Base-by-base conservation (phyloP, 2,888 invertebrate species). In the Rhimphoctona megacephalus region DNA sequence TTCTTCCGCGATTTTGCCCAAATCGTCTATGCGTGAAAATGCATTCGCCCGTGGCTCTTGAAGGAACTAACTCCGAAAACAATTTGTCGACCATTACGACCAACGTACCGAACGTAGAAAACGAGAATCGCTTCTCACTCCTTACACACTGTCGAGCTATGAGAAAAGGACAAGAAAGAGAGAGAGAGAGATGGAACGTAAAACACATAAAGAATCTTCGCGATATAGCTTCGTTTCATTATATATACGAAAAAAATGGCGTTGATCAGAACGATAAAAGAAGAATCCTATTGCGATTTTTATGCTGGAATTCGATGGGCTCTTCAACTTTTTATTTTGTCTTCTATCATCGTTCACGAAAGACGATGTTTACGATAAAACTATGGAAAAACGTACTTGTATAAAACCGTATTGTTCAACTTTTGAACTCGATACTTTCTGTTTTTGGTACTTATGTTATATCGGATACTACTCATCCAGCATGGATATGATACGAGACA, bases 31-130 rank as follows among this genome's bases (percentile, higher is more conserved):
- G 74, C 72, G 79, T 64, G 74, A 77, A 81, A 33, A 77, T 64
- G 64, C 61, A 46, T 80, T 73, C 81, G 61, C 14, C 52, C 30
- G 30, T 22, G 46, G 7, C 33, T 54, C 52, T 30, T 2, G 17
- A 39, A n/a, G 5, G 73, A 78, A 22, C 17, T 7, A 66, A 66
- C 36, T 30, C 77, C 52, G 43, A 85, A 85, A 85, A 85, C 85
- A 85, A 83, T 87, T 85, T 80, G 87, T 72, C 85, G 82, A 22
- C 76, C 77, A 87, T 85, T 83, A 85, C 83, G 79, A 87, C 57
- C 73, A 61, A 49, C 54, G 25, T 49, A 66, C 49, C 54, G 36
- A 74, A 54, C 70, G 77, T 52, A 39, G 22, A 73, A 72, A 74
- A 83, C 66, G 54, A 77, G 49, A 54, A 25, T 39, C 33, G 46